Evolutionary conservation across 2,113 vertebrate species (phyloP), one percentile per base, ranked within the genome.

Genomic region (Podiceps cristatus): DNA sequence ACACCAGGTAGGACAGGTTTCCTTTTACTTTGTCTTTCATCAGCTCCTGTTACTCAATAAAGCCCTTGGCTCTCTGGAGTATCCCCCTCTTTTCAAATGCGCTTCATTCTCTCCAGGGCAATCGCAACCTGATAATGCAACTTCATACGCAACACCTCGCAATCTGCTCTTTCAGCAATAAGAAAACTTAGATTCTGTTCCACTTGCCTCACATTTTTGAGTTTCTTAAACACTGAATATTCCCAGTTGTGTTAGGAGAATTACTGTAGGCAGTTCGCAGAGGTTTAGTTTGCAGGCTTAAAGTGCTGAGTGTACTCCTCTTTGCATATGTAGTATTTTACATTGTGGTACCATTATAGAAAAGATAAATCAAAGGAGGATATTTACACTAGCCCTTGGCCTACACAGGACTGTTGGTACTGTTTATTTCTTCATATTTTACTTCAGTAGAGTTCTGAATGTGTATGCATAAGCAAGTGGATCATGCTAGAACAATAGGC

Each of bases 1-100:
- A 98, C 99, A 99, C 98, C 99, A 99, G 99, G 99, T 99, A 98
- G 98, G 98, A 90, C 47, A 62, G 47, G 63, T 97, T 98, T 97
- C 84, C 77, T 97, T 98, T 98, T 98, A 90, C 97, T 97, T 90
- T 92, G 91, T 98, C 98, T 99, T 98, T 98, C 98, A 97, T 98
- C 98, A 98, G 97, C 98, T 98, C 0, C 59, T 83, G 40, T 98
- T 98, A 80, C 96, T 97, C 96, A 96, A 84, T 93, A 90, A 88
- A 95, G 37, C 49, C 59, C 44, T 90, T 9, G 79, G 77, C 93
- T 97, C 74, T 94, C 96, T 93, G 76, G 90, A 97, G 97, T 93
- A 94, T 97, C 49, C 78, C 83, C 52, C 74, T 74, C 76, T 88
- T 94, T 59, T 76, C 66, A 81, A 68, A 72, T 9, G 24, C 0